Evolutionary conservation across 2,888 invertebrate species (phyloP).

Genomic region (Cephonodes hylas): DNA sequence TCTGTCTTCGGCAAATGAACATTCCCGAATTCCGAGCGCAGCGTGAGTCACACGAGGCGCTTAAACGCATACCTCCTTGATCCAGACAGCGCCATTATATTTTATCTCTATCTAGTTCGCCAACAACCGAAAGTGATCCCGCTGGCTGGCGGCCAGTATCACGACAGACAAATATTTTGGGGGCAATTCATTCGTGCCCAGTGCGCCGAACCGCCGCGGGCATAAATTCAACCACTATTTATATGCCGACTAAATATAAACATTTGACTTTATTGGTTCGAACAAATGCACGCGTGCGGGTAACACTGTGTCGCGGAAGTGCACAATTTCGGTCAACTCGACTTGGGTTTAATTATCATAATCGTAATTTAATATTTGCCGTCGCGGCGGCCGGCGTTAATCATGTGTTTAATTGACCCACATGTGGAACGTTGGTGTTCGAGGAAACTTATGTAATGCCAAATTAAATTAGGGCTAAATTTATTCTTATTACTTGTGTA

Average conservation of each 20-base stretch:
- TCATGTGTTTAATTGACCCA: conserved; percentile 13
- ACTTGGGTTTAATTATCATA: background rate
- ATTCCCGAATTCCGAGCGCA: conserved; percentile 32
- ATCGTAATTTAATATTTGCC: background rate
- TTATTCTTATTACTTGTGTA: too few relatives aligned
- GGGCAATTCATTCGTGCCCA: conserved; percentile 67
- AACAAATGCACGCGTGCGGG: conserved; percentile 39
- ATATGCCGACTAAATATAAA: conserved; percentile 64
- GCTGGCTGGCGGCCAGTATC: conserved; percentile 67
- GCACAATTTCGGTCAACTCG: conserved; percentile 37
- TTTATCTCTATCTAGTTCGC: conserved; percentile 59
- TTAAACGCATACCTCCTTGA: conserved; percentile 40
- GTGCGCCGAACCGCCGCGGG: conserved; percentile 43
- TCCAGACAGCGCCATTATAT: conserved; percentile 55
- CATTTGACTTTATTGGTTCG: conserved; percentile 57
- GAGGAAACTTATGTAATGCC: background rate
- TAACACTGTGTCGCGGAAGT: conserved; percentile 45
- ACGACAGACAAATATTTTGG: conserved; percentile 77
- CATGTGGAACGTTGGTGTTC: conserved; percentile 25
- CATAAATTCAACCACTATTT: conserved; percentile 69
- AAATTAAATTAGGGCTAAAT: too few relatives aligned
- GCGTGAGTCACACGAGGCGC: conserved; percentile 42
- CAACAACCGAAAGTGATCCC: conserved; percentile 67
- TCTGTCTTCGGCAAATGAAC: conserved; percentile 22
- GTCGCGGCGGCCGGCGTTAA: conserved; percentile 5